phyloP scores from a whole-genome alignment of 2,888 invertebrate species.

The Papilio elwesi region DNA sequence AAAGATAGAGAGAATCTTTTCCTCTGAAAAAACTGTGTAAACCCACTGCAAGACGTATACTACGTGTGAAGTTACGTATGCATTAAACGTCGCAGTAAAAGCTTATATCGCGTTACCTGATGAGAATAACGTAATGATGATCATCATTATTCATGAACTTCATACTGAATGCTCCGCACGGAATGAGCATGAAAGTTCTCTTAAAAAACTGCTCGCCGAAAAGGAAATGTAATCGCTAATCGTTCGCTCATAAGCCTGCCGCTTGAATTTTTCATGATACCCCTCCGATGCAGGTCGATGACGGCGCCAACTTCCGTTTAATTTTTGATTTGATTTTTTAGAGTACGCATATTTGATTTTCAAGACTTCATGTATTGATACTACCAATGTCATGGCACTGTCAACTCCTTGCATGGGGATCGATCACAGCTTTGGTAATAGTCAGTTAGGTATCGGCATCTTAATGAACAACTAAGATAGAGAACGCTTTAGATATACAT shows the following conservation, averaged over 20 bases:
- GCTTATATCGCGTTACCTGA: conserved; percentile 15
- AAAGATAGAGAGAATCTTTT: no score
- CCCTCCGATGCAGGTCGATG: neutral
- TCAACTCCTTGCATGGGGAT: no score
- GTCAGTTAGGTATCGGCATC: no score
- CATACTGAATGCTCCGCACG: conserved; percentile 31
- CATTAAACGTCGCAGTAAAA: neutral
- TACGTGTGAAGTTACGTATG: neutral
- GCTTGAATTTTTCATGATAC: conserved; percentile 35
- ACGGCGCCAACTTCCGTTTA: conserved; percentile 25
- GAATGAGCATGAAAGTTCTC: conserved; percentile 36
- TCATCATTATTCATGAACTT: conserved; percentile 32
- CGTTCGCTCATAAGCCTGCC: conserved; percentile 27
- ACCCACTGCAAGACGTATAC: neutral
- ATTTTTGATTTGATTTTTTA: neutral
- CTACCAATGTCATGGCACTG: no score
- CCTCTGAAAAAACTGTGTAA: no score
- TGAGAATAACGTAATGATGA: conserved; percentile 23
- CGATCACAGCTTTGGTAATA: no score
- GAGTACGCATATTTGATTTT: neutral
- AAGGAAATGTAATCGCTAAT: conserved; percentile 36
- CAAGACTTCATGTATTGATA: neutral
- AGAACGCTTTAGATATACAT: no score
- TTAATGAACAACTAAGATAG: no score
- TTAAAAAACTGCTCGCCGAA: conserved; percentile 26